These are phyloP conservation scores for Drosophila malerkotliana DNA, from an alignment of 1,140 invertebrate species.

Conservation along the genomic window DNA sequence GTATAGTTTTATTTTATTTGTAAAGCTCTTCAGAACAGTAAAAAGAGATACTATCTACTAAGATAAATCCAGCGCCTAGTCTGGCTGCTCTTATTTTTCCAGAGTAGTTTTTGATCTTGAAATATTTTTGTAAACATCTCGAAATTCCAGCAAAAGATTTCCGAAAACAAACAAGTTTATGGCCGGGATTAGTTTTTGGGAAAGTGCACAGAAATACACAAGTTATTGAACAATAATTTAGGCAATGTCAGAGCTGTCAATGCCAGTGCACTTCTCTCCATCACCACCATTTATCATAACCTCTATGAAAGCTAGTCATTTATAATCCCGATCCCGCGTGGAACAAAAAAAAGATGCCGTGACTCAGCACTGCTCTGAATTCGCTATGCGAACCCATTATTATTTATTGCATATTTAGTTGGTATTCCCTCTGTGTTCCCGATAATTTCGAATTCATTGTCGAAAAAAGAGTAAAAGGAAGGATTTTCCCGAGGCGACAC, in stretches of 20 bases:
- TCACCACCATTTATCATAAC: constrained; percentile 22
- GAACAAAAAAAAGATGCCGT: constrained; percentile 12
- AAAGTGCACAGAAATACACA: constrained; percentile 12
- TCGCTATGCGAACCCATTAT: constrained; percentile 11
- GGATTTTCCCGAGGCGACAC: constrained; percentile 26
- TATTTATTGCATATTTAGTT: constrained; percentile 46
- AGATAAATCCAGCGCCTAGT: constrained; percentile 13
- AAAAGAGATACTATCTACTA: constrained; percentile 20
- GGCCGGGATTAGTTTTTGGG: constrained; percentile 10
- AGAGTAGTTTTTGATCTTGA: constrained; percentile 2
- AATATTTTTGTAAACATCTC: constrained; percentile 9
- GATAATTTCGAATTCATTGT: constrained; percentile 21
- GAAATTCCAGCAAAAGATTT: constrained; percentile 23
- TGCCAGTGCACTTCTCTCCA: constrained; percentile 20
- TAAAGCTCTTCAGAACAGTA: not conserved
- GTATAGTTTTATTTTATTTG: constrained; percentile 30
- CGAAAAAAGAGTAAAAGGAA: constrained; percentile 1
- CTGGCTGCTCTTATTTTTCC: constrained; percentile 5
- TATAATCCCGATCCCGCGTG: constrained; percentile 12
- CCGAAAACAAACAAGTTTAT: not conserved
- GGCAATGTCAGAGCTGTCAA: constrained; percentile 17
- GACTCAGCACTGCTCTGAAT: constrained; percentile 18
- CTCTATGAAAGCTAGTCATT: constrained; percentile 16
- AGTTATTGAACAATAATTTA: constrained; percentile 35
- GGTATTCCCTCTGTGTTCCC: constrained; percentile 2